These are phyloP conservation scores for Psittacara wagleri DNA, from an alignment of 2,113 vertebrate species.

Conservation along the genomic window DNA sequence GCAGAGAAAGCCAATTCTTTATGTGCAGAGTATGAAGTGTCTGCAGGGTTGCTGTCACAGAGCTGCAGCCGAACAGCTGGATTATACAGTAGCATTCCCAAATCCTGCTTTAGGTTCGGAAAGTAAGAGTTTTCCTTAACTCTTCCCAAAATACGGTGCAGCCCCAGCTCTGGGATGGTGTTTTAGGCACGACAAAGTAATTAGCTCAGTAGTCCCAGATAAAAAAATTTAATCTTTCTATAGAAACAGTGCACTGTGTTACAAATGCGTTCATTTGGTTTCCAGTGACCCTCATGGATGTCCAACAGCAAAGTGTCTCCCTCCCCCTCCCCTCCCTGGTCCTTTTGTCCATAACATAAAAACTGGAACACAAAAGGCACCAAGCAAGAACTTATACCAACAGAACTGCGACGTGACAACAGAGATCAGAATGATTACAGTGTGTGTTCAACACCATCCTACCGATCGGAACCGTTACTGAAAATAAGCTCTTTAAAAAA, in stretches of 20 bases:
- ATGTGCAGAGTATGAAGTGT: not conserved
- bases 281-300: conserved; percentile 43
- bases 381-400: conserved; percentile 55
- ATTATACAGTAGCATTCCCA: not conserved
- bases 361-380: conserved; percentile 68
- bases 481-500: conserved; percentile 66
- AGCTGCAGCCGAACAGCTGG: not conserved
- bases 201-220: conserved; percentile 29
- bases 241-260: conserved; percentile 79
- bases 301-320: conserved; percentile 56
- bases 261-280: conserved; percentile 78
- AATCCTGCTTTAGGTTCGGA: too few relatives aligned
- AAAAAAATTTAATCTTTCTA: conserved; percentile 77
- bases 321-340: conserved; percentile 4
- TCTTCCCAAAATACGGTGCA: not conserved
- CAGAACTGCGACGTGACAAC: conserved; percentile 57
- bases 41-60: not conserved
- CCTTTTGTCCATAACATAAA: conserved; percentile 30
- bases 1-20: not conserved
- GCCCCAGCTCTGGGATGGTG: not conserved
- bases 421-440: conserved; percentile 60
- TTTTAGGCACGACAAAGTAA: not conserved
- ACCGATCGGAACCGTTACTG: conserved; percentile 43
- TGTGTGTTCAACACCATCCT: conserved; percentile 54
- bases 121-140: not conserved